Base-by-base conservation (phyloP, 1,140 invertebrate genomes). In the Papilio xuthus region DNA sequence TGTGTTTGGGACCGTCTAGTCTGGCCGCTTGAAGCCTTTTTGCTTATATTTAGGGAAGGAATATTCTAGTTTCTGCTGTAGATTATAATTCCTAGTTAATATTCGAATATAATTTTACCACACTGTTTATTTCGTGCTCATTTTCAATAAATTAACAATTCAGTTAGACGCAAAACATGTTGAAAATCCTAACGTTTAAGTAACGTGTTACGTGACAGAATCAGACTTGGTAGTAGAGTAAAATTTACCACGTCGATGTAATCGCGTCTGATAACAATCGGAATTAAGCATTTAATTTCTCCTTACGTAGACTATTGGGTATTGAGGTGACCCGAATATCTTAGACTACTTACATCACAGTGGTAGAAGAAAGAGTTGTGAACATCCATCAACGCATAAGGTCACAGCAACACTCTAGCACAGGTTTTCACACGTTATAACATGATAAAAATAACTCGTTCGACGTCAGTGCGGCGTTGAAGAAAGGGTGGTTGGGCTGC, bases 401-500 rank as follows among this genome's bases (percentile, higher is more conserved):
- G 78, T 77, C 81, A 85, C 79, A 80, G 83, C 81, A 80, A 79
- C 79, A 78, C 79, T 79, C 63, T 83, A 81, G 79, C 84, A 83
- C 81, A 67, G 79, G 79, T 84, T 81, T 78, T 82, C 74, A 81
- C 81, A 82, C 78, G 83, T 74, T 84, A 60, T 70, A 74, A 78
- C 76, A 71, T 63, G 79, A 83, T 77, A 77, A 81, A 79, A 76
- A 84, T 83, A 88, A 83, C 78, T 82, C 69, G 85, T 82, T 83
- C 82, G 82, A 83, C 82, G 87, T 85, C 83, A 88, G 85, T 92
- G 87, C 89, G 87, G 78, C 79, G 84, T 80, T 85, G 83, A 77
- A 78, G 73, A 77, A 37, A 47, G 63, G 70, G 78, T 77, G 79
- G 81, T 80, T 83, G 85, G 44, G 77, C 81, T 47, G 50, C 60